Evolutionary conservation across 2,797 vertebrate genomes (phyloP).

Genomic region (Danio jaintianensis): DNA sequence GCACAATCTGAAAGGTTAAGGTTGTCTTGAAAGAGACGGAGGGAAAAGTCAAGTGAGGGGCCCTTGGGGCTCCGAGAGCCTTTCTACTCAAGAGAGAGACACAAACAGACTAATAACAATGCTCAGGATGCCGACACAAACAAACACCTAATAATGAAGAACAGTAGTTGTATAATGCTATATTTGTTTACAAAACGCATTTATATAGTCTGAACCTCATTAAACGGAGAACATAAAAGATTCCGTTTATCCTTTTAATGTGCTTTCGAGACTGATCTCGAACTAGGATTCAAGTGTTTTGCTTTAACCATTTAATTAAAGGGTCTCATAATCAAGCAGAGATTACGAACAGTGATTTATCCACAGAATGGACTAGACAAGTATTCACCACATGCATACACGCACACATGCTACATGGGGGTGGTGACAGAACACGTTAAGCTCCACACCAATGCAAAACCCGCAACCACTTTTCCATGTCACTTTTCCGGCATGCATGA

Average conservation of each 20-base stretch:
- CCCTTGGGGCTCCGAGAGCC: conserved; percentile 74
- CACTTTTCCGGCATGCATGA: conserved; percentile 44
- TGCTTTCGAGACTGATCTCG: neutral
- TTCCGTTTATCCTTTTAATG: neutral
- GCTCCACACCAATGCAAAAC: conserved; percentile 32
- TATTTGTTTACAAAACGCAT: neutral
- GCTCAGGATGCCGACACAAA: neutral
- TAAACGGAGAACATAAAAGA: neutral
- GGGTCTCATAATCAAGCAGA: conserved; percentile 36
- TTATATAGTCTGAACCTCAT: neutral
- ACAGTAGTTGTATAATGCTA: neutral
- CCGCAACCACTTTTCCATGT: conserved; percentile 47
- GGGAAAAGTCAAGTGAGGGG: conserved; percentile 43
- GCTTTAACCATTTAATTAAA: conserved; percentile 43
- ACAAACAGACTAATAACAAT: conserved; percentile 28
- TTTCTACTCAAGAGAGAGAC: conserved; percentile 72
- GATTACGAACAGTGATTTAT: conserved; percentile 18
- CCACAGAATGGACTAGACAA: neutral
- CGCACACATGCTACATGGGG: conserved; percentile 8
- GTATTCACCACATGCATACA: neutral
- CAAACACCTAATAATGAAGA: conserved; percentile 1
- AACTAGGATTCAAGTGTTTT: conserved; percentile 13
- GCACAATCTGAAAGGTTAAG: conserved; percentile 49
- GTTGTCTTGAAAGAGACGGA: conserved; percentile 42
- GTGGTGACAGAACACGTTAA: neutral